A percentile compares a stretch with the other conserved stretches of the same genome.
phyloP scores from a whole-genome alignment of 2,888 invertebrate species.

The Eurytoma adleriae region DNA sequence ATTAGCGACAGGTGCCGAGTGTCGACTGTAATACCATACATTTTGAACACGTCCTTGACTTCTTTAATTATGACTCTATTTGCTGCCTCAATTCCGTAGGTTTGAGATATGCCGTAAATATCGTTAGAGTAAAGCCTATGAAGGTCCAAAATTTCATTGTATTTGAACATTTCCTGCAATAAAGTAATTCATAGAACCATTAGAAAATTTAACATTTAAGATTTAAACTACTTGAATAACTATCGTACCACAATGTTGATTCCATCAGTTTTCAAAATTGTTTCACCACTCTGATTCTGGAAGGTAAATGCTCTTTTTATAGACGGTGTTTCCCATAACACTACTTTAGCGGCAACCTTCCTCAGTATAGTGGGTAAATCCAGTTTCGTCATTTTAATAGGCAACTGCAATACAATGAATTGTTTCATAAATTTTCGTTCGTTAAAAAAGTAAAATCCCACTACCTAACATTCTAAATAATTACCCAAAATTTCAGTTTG shows the following conservation, averaged over 20 bases:
- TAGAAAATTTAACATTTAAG: not conserved
- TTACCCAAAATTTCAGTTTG: conserved; percentile 85
- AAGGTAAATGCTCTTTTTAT: conserved; percentile 92
- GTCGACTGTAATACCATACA: conserved; percentile 97
- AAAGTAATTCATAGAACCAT: not conserved
- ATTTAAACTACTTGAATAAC: not conserved
- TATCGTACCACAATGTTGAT: conserved; percentile 87
- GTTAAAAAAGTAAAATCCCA: not conserved
- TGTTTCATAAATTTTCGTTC: not conserved
- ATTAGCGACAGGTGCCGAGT: conserved; percentile 94
- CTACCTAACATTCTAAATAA: conserved; percentile 60
- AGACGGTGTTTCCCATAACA: conserved; percentile 87
- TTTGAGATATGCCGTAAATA: conserved; percentile 91
- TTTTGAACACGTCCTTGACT: conserved; percentile 96
- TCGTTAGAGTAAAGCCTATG: conserved; percentile 94
- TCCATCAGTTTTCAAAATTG: conserved; percentile 94
- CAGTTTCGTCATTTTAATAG: conserved; percentile 81
- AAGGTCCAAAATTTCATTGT: conserved; percentile 86
- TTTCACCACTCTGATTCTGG: conserved; percentile 79
- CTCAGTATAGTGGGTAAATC: conserved; percentile 87
- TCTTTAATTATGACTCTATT: conserved; percentile 93
- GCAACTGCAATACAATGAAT: conserved; percentile 75
- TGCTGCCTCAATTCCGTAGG: conserved; percentile 98
- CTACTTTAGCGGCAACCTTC: conserved; percentile 83
- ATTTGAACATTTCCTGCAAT: conserved; percentile 89